Conservation (phyloP, 2,113 vertebrate species). For the Mus spicilegus region DNA sequence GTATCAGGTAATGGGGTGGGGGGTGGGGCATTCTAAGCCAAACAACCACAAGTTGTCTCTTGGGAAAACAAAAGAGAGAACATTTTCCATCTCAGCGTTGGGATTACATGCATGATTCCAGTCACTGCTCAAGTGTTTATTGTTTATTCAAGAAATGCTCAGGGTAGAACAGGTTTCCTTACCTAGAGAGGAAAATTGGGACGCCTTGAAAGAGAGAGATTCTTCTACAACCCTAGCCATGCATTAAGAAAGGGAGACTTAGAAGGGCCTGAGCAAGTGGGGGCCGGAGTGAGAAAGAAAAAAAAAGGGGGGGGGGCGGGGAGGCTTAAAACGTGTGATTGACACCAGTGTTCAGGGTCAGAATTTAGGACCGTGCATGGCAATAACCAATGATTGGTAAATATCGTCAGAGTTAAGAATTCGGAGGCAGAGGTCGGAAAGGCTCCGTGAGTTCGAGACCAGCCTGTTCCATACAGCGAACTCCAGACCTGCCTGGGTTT, state of each 20-base stretch:
- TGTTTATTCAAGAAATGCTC: neutral
- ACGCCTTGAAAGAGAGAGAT: neutral
- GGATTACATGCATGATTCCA: neutral
- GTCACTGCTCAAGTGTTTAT: neutral
- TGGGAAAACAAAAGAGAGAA: neutral
- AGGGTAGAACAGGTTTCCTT: neutral
- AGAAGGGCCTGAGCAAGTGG: no score
- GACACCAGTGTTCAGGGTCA: neutral
- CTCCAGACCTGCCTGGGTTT: neutral
- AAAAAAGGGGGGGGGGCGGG: no score
- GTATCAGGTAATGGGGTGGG: neutral
- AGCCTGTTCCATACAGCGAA: neutral
- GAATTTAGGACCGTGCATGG: neutral
- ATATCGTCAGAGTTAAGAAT: neutral
- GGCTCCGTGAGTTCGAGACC: neutral
- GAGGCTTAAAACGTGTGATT: neutral
- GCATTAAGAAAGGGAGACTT: neutral
- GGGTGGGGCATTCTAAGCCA: neutral
- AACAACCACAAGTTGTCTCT: neutral
- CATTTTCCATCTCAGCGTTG: neutral
- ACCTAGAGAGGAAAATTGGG: neutral
- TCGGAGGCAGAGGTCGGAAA: neutral
- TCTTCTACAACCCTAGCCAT: neutral
- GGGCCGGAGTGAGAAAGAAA: no score
- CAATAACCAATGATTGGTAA: neutral